phyloP scores from a whole-genome alignment of 2,888 invertebrate species.

The Dasypogon diadema region DNA sequence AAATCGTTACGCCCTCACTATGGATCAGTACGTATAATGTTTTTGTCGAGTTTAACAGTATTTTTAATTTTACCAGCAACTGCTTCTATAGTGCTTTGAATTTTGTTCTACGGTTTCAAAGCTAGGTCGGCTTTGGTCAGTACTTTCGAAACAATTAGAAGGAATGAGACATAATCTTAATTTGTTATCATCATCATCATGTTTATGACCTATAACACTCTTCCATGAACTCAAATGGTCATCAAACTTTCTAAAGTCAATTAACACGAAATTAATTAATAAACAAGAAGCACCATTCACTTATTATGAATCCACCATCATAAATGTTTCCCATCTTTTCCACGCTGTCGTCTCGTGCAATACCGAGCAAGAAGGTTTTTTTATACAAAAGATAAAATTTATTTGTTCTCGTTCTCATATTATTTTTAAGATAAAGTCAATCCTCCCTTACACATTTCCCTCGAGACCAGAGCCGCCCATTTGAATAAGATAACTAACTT shows the following conservation, averaged over 20 bases:
- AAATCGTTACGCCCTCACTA: no score
- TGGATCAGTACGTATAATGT: no score
- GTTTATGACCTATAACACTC: no score
- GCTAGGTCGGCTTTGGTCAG: no score
- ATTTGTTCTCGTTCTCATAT: background rate
- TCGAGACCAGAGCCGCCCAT: conserved; percentile 42
- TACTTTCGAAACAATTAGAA: no score
- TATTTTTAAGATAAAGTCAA: conserved; percentile 6
- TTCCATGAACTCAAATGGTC: background rate
- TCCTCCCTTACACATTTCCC: conserved; percentile 42
- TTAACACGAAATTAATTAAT: background rate
- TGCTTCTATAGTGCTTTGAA: no score
- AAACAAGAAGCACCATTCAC: background rate
- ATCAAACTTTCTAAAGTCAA: background rate
- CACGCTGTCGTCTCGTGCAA: background rate
- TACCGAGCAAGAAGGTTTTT: background rate
- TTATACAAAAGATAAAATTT: background rate
- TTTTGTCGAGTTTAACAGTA: no score
- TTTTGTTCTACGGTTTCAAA: no score
- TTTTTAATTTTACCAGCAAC: no score
- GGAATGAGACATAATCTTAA: no score
- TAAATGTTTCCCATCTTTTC: background rate
- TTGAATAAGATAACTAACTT: conserved; percentile 41
- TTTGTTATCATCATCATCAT: no score
- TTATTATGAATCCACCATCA: background rate